Conservation (phyloP, 2,113 vertebrate species). For the Periophthalmodon schlosseri region DNA sequence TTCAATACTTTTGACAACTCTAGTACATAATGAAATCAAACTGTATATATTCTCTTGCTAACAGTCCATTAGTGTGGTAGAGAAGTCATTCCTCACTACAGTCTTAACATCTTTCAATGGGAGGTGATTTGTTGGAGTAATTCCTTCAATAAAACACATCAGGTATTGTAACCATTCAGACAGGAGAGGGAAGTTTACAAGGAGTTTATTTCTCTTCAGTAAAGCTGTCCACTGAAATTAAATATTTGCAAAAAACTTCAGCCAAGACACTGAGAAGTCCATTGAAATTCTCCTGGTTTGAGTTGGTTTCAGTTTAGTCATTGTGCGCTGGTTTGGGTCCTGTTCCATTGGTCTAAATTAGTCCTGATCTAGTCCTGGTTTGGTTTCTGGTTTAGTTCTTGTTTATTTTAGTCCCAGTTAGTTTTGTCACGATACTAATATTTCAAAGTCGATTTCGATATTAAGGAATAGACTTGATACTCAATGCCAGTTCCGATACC, state of each 20-base stretch:
- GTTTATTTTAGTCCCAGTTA: neutral
- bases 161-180: neutral
- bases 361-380: too few relatives aligned
- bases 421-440: too few relatives aligned
- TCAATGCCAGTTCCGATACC: too few relatives aligned
- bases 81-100: neutral
- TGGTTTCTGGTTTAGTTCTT: neutral
- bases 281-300: too few relatives aligned
- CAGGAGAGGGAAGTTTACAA: constrained; percentile 2
- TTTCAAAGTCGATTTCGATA: too few relatives aligned
- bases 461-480: too few relatives aligned
- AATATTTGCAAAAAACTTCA: neutral
- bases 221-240: neutral
- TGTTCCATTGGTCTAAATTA: too few relatives aligned
- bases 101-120: constrained; percentile 15
- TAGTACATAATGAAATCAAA: neutral
- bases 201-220: neutral
- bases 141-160: neutral
- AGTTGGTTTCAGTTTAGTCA: too few relatives aligned
- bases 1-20: too few relatives aligned
- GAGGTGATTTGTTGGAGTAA: constrained; percentile 28
- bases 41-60: neutral
- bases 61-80: neutral
- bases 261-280: too few relatives aligned
- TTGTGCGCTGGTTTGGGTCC: neutral